Evolutionary conservation across 2,113 vertebrate genomes (phyloP).

Genomic region (Axis porcinus): DNA sequence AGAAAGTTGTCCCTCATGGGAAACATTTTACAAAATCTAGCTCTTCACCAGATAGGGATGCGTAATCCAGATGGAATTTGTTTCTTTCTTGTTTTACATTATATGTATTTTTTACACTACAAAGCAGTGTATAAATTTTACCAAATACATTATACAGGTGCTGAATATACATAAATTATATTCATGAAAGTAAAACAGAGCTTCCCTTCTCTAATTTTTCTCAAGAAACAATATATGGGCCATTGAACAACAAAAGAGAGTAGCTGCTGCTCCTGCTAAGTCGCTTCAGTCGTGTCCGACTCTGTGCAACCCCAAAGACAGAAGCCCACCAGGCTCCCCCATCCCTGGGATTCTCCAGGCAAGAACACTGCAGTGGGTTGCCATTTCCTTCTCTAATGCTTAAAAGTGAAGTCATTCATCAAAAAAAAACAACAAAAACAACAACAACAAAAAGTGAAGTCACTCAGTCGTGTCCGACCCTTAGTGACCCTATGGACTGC

Average conservation of each 20-base stretch:
- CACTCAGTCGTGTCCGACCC: too few species aligned
- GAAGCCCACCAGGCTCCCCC: background rate
- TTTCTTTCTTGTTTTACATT: background rate
- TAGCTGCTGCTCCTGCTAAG: background rate
- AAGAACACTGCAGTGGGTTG: background rate
- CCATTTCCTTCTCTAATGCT: background rate
- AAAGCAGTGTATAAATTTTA: background rate
- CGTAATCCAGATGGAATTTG: background rate
- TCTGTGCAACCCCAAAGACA: background rate
- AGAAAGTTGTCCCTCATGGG: background rate
- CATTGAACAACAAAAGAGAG: background rate
- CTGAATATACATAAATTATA: background rate
- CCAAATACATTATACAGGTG: background rate
- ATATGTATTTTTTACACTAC: background rate
- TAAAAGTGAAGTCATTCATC: too few species aligned
- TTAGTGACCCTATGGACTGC: background rate
- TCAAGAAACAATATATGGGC: background rate
- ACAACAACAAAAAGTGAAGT: too few species aligned
- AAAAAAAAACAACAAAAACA: too few species aligned
- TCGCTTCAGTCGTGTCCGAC: background rate
- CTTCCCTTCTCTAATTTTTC: constrained; percentile 36
- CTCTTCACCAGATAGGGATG: background rate
- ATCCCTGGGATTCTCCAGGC: background rate
- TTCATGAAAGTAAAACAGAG: constrained; percentile 34
- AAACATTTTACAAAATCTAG: constrained; percentile 16